Base-by-base conservation (phyloP, 2,113 vertebrate species). In the Parus major region DNA sequence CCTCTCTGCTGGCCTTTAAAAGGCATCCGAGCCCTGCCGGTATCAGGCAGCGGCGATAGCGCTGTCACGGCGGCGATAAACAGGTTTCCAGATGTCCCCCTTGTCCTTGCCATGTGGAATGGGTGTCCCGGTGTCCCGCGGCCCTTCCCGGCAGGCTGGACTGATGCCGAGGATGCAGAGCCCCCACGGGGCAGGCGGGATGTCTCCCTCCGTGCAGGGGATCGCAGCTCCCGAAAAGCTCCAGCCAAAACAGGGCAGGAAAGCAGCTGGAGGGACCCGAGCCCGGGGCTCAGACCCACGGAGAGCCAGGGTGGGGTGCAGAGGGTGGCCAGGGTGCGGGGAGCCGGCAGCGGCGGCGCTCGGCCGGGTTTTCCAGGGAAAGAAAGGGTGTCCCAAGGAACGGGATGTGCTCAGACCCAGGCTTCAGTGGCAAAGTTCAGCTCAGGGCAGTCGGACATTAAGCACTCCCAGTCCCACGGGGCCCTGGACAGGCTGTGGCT, bases 261-360 rank as follows among this genome's bases (percentile, higher is more conserved):
- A 35, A 41, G 1, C 46, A 57, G 19, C 50, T 11, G 53, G 27
- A 85, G 75, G 36, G 15, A 35, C 0, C 6, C 0, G 5, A 71
- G 52, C 15, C 15, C 1, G 1, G 61, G 56, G 11, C 52, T 31
- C 41, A 33, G 12, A 10, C 1, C 24, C 47, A 1, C 0, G 0
- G 7, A 11, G 53, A 50, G 39, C 39, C 0, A 1, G 1, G 21
- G 21, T 0, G 1, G 52, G 35, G 22, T 11, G 33, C 22, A 61
- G 71, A 8, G 29, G 23, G 11, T 1, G 4, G 35, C 17, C 11
- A 18, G n/a, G 13, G 0, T 2, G 3, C 47, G 21, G 23, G 7
- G 1, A 1, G 16, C 64, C 22, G 39, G 39, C 29, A 31, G 11
- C 0, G 0, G 17, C 1, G 2, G 64, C 5, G 36, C 24, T 69